Percentiles rank a stretch among this genome's conserved stretches.
Conservation (phyloP, 2,113 vertebrate genomes). For the Myiozetetes cayanensis region DNA sequence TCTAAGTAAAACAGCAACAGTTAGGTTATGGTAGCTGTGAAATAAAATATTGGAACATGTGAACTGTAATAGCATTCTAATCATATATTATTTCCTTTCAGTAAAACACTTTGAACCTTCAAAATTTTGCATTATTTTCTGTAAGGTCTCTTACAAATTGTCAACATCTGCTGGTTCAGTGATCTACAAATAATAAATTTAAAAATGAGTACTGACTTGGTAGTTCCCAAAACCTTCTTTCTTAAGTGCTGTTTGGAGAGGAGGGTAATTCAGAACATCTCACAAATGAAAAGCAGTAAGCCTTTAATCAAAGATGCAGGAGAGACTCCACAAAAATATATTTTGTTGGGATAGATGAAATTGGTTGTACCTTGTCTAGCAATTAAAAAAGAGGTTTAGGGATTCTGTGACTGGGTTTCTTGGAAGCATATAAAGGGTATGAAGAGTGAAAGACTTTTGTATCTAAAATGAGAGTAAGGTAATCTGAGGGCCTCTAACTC, state of each 20-base stretch:
- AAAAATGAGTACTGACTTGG: not conserved
- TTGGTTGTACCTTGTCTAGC: not conserved
- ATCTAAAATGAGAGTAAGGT: not conserved
- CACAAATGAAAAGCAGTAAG: not conserved
- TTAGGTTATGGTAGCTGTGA: slow-evolving; percentile 31
- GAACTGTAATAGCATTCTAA: slow-evolving; percentile 39
- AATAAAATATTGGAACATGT: slow-evolving; percentile 49
- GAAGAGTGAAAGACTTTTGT: not conserved
- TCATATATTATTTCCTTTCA: slow-evolving; percentile 53
- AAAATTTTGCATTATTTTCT: not conserved
- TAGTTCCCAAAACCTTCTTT: not conserved
- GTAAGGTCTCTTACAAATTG: not conserved
- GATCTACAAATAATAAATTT: slow-evolving; percentile 17
- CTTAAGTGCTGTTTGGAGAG: not conserved
- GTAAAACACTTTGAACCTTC: slow-evolving; percentile 30
- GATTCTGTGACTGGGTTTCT: not conserved
- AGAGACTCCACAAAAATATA: not conserved
- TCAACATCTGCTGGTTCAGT: slow-evolving; percentile 8
- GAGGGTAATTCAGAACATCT: not conserved
- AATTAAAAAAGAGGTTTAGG: not conserved
- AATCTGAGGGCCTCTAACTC: not conserved
- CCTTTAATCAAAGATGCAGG: not conserved
- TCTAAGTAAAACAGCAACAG: slow-evolving; percentile 47
- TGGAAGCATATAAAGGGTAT: not conserved
- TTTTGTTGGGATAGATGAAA: not conserved